Percentiles rank a stretch among this genome's conserved stretches.
phyloP scores from a whole-genome alignment of 2,113 vertebrate species.

The Pelmatolapia mariae region DNA sequence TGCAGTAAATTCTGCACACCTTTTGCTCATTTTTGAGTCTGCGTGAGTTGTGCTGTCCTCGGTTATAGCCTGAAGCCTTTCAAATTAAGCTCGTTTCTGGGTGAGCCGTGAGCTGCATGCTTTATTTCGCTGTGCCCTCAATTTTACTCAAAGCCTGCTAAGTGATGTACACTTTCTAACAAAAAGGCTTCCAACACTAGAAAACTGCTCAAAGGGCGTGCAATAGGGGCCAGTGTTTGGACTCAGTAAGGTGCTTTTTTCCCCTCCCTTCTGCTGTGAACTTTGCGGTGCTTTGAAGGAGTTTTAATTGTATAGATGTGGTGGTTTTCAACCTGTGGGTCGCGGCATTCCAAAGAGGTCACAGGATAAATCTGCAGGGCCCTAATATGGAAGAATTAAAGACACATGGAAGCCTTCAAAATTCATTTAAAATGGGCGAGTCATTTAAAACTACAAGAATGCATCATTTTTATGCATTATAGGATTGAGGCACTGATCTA shows the following conservation, averaged over 20 bases:
- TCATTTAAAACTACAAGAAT: neutral
- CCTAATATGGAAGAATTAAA: neutral
- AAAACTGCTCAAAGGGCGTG: neutral
- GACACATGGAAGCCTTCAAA: neutral
- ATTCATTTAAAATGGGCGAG: neutral
- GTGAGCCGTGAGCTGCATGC: slow-evolving; percentile 37
- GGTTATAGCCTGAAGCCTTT: slow-evolving; percentile 12
- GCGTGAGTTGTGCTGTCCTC: slow-evolving; percentile 18
- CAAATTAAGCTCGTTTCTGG: slow-evolving; percentile 32
- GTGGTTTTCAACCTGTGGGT: neutral
- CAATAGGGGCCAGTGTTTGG: neutral
- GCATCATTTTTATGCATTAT: neutral
- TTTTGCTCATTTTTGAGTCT: neutral
- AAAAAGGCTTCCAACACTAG: slow-evolving; percentile 14
- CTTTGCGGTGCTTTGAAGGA: neutral
- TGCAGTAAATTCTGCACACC: neutral
- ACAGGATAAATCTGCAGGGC: neutral
- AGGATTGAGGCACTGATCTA: neutral
- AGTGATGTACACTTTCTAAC: slow-evolving; percentile 38
- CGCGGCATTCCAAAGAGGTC: neutral
- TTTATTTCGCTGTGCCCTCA: slow-evolving; percentile 19
- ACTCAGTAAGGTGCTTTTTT: neutral
- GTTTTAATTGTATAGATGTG: neutral
- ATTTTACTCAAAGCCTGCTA: slow-evolving; percentile 6
- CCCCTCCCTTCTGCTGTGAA: neutral